phyloP scores from a whole-genome alignment of 2,113 vertebrate species.

The Gorsachius goisagi region DNA sequence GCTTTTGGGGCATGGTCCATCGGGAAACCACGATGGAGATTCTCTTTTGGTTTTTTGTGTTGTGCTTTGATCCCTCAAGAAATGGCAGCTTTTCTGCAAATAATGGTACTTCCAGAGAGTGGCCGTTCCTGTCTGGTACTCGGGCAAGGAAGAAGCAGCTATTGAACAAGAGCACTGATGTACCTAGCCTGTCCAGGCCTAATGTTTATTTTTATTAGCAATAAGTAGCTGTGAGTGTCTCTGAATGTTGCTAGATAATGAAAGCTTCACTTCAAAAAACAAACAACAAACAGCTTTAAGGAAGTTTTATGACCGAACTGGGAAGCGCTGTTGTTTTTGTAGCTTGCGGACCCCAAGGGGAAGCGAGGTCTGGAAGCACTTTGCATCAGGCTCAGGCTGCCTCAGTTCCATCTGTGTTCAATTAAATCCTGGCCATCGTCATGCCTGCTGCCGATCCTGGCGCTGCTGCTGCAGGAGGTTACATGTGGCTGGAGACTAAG shows the following conservation, averaged over 20 bases:
- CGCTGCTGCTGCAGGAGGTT: not conserved
- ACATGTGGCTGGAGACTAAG: not conserved
- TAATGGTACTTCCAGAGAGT: not conserved
- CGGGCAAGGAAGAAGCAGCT: not conserved
- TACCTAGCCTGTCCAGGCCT: not conserved
- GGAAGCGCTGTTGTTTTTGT: not conserved
- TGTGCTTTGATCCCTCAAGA: not conserved
- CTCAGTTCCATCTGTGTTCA: slow-evolving; percentile 20
- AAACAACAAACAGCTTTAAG: slow-evolving; percentile 10
- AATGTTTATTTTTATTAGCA: not conserved
- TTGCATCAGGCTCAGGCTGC: not conserved
- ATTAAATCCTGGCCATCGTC: not conserved
- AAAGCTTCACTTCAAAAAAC: slow-evolving; percentile 16
- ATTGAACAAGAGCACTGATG: not conserved
- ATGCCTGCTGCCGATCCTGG: not conserved
- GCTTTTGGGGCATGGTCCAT: not conserved
- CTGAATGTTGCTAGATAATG: not conserved
- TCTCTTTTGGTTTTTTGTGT: not conserved
- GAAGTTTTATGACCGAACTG: not conserved
- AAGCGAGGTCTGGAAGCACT: not conserved
- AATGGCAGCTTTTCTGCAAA: not conserved
- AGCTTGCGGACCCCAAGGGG: not conserved
- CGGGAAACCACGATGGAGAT: not conserved
- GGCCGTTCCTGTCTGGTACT: not conserved
- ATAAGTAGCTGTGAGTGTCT: not conserved